Evolutionary conservation across 2,888 invertebrate genomes (phyloP).

Genomic region (Thymelicus lineola): DNA sequence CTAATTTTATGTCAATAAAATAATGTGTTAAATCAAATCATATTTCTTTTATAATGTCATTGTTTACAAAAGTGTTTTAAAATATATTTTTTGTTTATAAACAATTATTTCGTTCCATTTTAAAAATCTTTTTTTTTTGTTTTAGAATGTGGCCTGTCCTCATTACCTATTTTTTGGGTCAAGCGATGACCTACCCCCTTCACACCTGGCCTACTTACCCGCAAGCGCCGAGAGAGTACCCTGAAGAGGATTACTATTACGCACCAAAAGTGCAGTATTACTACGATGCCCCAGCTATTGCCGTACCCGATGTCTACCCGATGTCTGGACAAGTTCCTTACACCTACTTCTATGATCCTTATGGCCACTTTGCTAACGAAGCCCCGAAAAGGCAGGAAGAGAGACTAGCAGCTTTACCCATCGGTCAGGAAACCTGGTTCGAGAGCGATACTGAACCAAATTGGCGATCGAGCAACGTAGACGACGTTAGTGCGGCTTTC

Average conservation of each 20-base stretch:
- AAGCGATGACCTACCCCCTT: slow-evolving; percentile 73
- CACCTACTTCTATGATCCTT: slow-evolving; percentile 76
- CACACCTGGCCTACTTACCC: slow-evolving; percentile 80
- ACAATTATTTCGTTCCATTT: background rate
- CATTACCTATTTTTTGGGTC: slow-evolving; percentile 78
- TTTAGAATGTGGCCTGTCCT: slow-evolving; percentile 72
- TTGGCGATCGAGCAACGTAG: slow-evolving; percentile 74
- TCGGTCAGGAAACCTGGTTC: slow-evolving; percentile 88
- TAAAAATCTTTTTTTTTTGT: slow-evolving; percentile 46
- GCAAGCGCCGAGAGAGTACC: slow-evolving; percentile 79
- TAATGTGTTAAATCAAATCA: background rate
- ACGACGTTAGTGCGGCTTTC: slow-evolving; percentile 87
- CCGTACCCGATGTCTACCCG: slow-evolving; percentile 70
- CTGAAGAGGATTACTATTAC: slow-evolving; percentile 85
- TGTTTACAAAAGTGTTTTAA: slow-evolving; percentile 62
- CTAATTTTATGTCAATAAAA: background rate
- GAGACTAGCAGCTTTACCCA: slow-evolving; percentile 85
- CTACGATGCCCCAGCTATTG: slow-evolving; percentile 68
- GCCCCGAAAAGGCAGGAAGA: slow-evolving; percentile 86
- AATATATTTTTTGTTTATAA: background rate
- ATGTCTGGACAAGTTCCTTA: slow-evolving; percentile 74
- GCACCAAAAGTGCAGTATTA: slow-evolving; percentile 81
- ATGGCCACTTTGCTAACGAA: slow-evolving; percentile 84
- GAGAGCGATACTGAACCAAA: slow-evolving; percentile 81
- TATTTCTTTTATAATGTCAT: slow-evolving; percentile 44